These are phyloP conservation scores for Megalonaias nervosa DNA, from an alignment of 1,140 invertebrate genomes.

Conservation along the genomic window DNA sequence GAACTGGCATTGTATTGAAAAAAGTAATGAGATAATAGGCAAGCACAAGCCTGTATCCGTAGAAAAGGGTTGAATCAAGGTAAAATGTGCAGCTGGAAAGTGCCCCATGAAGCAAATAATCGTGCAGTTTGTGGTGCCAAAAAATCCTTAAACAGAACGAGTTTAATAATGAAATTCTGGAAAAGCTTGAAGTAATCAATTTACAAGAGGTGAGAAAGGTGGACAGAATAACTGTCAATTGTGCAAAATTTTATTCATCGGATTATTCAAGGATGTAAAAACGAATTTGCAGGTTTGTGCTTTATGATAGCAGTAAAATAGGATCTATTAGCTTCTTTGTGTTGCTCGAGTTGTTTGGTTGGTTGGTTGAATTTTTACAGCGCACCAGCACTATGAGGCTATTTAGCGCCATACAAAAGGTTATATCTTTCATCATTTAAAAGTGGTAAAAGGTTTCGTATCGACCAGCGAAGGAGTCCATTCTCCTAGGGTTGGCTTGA, in stretches of 20 bases:
- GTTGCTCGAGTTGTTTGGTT: background rate
- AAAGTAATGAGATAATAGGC: constrained; percentile 20
- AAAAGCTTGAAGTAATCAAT: constrained; percentile 6
- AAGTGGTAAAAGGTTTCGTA: no score
- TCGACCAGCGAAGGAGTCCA: no score
- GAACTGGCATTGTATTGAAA: constrained; percentile 13
- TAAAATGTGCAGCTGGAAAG: constrained; percentile 14
- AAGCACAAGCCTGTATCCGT: constrained; percentile 6
- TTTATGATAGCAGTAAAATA: constrained; percentile 3
- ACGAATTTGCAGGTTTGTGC: constrained; percentile 17
- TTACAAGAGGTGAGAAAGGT: constrained; percentile 3
- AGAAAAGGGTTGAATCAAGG: constrained; percentile 8
- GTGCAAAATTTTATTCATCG: constrained; percentile 17
- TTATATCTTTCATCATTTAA: no score
- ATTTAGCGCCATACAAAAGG: no score
- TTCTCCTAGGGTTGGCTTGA: no score
- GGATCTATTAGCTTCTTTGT: constrained; percentile 16
- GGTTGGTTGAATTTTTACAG: no score
- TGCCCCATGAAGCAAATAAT: constrained; percentile 19
- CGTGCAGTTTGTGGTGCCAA: constrained; percentile 28
- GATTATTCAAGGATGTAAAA: constrained; percentile 15
- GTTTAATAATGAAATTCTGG: constrained; percentile 14
- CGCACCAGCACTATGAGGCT: no score
- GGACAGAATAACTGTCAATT: constrained; percentile 13
- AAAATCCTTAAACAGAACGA: constrained; percentile 7